phyloP scores from a whole-genome alignment of 2,113 vertebrate genomes.

The Promerops cafer region DNA sequence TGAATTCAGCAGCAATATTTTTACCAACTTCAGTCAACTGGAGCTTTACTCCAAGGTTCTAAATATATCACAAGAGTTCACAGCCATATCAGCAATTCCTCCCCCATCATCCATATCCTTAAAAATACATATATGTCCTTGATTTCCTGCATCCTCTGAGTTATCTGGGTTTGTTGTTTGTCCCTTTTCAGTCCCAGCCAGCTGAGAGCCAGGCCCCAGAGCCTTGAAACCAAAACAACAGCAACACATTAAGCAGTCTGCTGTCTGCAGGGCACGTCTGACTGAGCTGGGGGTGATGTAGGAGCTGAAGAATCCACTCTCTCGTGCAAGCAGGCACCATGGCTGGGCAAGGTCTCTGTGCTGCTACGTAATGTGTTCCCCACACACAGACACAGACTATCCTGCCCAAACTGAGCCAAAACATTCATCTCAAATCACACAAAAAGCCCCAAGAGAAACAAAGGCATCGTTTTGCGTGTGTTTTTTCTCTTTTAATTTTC shows the following conservation, averaged over 20 bases:
- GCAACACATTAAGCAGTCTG: neutral
- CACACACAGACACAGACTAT: neutral
- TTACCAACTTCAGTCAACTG: neutral
- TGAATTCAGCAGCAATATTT: neutral
- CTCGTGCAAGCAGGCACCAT: neutral
- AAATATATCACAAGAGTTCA: constrained; percentile 39
- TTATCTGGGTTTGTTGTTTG: neutral
- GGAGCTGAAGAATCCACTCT: neutral
- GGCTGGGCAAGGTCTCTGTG: neutral
- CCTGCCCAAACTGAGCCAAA: neutral
- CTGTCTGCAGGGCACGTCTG: neutral
- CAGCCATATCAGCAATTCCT: constrained; percentile 6
- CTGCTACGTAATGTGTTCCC: neutral
- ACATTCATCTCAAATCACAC: neutral
- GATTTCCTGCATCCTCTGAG: neutral
- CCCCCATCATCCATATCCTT: constrained; percentile 1
- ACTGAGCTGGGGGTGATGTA: neutral
- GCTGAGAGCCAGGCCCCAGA: neutral
- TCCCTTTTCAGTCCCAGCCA: neutral
- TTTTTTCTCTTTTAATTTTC: neutral
- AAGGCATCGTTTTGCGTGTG: neutral
- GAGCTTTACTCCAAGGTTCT: neutral
- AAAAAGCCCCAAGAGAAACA: neutral
- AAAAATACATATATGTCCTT: neutral
- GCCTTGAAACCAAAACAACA: neutral